Conservation (phyloP, 2,888 invertebrate genomes). For the Standfussiana lucernea region DNA sequence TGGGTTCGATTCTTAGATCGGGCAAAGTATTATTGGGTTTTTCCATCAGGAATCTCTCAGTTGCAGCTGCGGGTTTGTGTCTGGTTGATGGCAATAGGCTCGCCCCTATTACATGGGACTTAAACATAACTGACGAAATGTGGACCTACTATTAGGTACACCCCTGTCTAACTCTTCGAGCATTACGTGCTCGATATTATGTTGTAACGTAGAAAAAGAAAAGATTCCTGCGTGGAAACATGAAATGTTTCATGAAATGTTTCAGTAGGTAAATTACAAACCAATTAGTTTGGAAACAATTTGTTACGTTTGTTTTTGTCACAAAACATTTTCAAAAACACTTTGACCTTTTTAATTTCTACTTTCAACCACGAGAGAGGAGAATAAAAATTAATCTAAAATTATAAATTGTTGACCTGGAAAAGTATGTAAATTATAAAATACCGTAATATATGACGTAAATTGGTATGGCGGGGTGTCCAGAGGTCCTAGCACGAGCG, state of each 20-base stretch:
- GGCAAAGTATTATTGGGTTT: neutral
- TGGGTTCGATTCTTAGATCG: neutral
- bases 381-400: conserved; percentile 1
- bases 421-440: neutral
- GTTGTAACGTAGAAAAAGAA: neutral
- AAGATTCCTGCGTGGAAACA: neutral
- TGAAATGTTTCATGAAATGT: neutral
- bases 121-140: neutral
- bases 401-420: neutral
- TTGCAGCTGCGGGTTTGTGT: neutral
- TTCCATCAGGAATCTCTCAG: neutral
- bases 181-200: neutral
- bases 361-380: neutral
- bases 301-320: conserved; percentile 3
- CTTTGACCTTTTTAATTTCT: conserved; percentile 12
- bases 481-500: too few relatives aligned
- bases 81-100: neutral
- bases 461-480: neutral
- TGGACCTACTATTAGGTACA: neutral
- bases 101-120: neutral
- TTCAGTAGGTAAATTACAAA: conserved; percentile 23
- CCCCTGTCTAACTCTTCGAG: neutral
- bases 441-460: neutral
- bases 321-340: conserved; percentile 14
- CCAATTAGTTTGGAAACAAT: conserved; percentile 15